phyloP scores from a whole-genome alignment of 2,888 invertebrate species.

The Nymphalis polychloros region DNA sequence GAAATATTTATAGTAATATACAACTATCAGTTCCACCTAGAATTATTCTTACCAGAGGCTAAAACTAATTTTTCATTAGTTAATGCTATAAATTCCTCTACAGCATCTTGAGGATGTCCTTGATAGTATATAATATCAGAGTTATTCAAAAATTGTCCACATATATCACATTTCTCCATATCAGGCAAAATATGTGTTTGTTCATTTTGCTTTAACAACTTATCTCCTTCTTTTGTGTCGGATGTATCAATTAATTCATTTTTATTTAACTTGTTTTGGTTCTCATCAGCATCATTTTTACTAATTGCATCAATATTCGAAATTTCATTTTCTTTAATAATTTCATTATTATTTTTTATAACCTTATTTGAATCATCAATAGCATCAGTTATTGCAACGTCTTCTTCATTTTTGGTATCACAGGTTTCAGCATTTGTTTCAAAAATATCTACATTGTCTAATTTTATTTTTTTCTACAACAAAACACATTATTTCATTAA shows the following conservation, averaged over 20 bases:
- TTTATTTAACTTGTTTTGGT: slow-evolving; percentile 20
- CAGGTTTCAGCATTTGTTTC: slow-evolving; percentile 13
- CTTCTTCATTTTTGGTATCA: slow-evolving; percentile 26
- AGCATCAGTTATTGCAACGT: background rate
- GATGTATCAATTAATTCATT: slow-evolving; percentile 30
- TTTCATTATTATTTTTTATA: slow-evolving; percentile 23
- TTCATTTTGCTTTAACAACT: background rate
- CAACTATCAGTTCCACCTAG: background rate
- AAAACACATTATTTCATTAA: too few species aligned
- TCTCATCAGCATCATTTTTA: slow-evolving; percentile 15
- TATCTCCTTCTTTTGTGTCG: slow-evolving; percentile 1
- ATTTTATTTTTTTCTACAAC: slow-evolving; percentile 59
- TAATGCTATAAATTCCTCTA: slow-evolving; percentile 88
- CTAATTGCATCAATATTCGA: slow-evolving; percentile 21
- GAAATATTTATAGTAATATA: too few species aligned
- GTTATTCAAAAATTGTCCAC: slow-evolving; percentile 74
- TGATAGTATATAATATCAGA: slow-evolving; percentile 82
- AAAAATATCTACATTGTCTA: slow-evolving; percentile 35
- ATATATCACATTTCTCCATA: slow-evolving; percentile 69
- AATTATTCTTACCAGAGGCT: slow-evolving; percentile 82
- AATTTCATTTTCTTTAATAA: slow-evolving; percentile 26
- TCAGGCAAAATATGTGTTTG: slow-evolving; percentile 41
- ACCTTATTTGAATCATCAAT: slow-evolving; percentile 1
- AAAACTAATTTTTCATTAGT: slow-evolving; percentile 87
- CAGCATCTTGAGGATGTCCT: slow-evolving; percentile 89